These are phyloP conservation scores for Zaprionus taronus DNA, from an alignment of 1,140 invertebrate genomes.

Conservation along the genomic window DNA sequence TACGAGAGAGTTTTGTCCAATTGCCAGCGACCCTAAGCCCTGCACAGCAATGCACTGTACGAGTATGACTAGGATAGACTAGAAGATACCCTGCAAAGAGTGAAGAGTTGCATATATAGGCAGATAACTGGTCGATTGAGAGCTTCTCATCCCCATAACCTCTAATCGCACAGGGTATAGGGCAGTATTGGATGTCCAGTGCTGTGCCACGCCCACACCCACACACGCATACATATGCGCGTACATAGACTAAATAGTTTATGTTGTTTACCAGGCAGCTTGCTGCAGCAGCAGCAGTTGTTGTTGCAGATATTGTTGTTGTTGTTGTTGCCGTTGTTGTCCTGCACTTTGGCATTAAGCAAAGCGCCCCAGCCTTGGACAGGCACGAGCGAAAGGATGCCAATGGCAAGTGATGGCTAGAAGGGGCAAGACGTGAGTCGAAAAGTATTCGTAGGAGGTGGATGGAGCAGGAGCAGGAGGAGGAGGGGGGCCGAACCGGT, in stretches of 20 bases:
- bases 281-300: constrained; percentile 27
- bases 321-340: constrained; percentile 36
- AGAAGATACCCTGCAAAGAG: constrained; percentile 1
- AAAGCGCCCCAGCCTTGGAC: constrained; percentile 45
- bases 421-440: neutral
- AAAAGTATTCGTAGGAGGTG: neutral
- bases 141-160: no score
- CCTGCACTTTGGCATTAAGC: constrained; percentile 73
- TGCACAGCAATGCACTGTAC: neutral
- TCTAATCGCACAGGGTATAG: constrained; percentile 20
- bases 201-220: neutral
- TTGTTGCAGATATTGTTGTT: constrained; percentile 21
- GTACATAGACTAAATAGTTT: constrained; percentile 71
- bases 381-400: constrained; percentile 43
- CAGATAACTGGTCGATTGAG: no score
- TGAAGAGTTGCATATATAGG: neutral
- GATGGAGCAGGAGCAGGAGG: neutral
- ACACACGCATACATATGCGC: constrained; percentile 24
- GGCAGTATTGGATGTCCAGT: constrained; percentile 5
- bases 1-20: constrained; percentile 26
- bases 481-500: neutral
- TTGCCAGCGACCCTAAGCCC: constrained; percentile 18
- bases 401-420: constrained; percentile 35
- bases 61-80: neutral
- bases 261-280: constrained; percentile 70